A percentile compares a stretch with the other conserved stretches of the same genome.
Evolutionary conservation across 2,888 invertebrate genomes (phyloP).

Genomic region (Sesia bembeciformis): DNA sequence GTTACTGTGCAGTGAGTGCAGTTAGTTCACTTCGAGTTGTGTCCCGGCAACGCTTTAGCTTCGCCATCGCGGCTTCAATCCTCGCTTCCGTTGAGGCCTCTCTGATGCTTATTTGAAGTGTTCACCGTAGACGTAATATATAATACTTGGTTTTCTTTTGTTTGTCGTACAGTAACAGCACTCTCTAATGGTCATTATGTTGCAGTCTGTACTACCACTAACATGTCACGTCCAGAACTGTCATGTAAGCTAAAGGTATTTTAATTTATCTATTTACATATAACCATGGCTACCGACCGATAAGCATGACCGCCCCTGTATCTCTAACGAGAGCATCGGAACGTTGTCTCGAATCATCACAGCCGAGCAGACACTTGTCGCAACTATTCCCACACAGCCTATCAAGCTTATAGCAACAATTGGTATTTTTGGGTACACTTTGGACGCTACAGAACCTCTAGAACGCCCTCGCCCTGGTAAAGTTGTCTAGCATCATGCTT

Average conservation of each 20-base stretch:
- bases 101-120: constrained; percentile 66
- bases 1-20: neutral
- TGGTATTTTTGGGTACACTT: constrained; percentile 71
- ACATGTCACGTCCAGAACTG: constrained; percentile 75
- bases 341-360: constrained; percentile 39
- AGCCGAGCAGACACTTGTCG: constrained; percentile 60
- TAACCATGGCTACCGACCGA: constrained; percentile 57
- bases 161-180: constrained; percentile 74
- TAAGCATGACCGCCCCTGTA: constrained; percentile 58
- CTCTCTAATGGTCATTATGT: constrained; percentile 74
- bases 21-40: constrained; percentile 46
- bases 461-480: constrained; percentile 72
- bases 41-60: constrained; percentile 56
- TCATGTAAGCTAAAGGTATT: constrained; percentile 74
- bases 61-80: constrained; percentile 67
- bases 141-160: constrained; percentile 68
- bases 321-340: constrained; percentile 40
- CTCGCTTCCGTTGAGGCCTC: constrained; percentile 68
- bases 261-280: constrained; percentile 69
- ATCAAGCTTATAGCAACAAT: constrained; percentile 69
- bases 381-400: constrained; percentile 64
- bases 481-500: constrained; percentile 75
- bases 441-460: constrained; percentile 70
- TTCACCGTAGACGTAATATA: constrained; percentile 69
- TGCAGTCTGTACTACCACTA: constrained; percentile 75